These are phyloP conservation scores for Xanthorhoe spadicearia DNA, from an alignment of 2,888 invertebrate species.

Conservation along the genomic window DNA sequence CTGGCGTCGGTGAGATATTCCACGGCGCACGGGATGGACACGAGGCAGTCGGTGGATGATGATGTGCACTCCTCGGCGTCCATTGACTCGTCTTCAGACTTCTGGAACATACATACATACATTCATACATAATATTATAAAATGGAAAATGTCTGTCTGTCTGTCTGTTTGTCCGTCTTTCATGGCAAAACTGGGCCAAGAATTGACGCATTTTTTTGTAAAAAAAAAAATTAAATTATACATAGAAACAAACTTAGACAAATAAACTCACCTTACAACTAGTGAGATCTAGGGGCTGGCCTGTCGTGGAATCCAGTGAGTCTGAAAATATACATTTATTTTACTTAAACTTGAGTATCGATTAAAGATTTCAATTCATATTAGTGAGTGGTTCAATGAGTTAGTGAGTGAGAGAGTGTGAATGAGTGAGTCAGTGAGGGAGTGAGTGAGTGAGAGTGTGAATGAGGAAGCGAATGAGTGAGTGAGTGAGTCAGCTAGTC, in stretches of 20 bases:
- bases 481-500: neutral
- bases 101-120: constrained; percentile 49
- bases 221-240: too few relatives aligned
- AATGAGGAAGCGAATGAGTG: neutral
- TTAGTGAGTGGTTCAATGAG: too few relatives aligned
- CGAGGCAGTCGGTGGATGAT: constrained; percentile 52
- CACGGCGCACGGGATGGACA: constrained; percentile 57
- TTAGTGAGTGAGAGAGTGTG: neutral
- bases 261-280: constrained; percentile 84
- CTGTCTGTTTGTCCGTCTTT: too few relatives aligned
- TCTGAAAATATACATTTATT: constrained; percentile 55
- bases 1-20: constrained; percentile 66
- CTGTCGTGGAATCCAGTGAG: constrained; percentile 81
- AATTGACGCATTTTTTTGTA: too few relatives aligned
- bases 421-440: neutral
- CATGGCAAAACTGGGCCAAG: too few relatives aligned
- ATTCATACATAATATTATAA: too few relatives aligned
- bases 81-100: constrained; percentile 83
- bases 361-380: too few relatives aligned
- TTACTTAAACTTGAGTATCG: too few relatives aligned
- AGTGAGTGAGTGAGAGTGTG: neutral
- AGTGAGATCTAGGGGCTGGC: constrained; percentile 81
- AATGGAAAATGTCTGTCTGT: too few relatives aligned
- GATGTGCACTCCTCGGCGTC: constrained; percentile 63
- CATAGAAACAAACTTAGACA: neutral